These are phyloP conservation scores for Anser cygnoides DNA, from an alignment of 2,113 vertebrate genomes.

Conservation along the genomic window DNA sequence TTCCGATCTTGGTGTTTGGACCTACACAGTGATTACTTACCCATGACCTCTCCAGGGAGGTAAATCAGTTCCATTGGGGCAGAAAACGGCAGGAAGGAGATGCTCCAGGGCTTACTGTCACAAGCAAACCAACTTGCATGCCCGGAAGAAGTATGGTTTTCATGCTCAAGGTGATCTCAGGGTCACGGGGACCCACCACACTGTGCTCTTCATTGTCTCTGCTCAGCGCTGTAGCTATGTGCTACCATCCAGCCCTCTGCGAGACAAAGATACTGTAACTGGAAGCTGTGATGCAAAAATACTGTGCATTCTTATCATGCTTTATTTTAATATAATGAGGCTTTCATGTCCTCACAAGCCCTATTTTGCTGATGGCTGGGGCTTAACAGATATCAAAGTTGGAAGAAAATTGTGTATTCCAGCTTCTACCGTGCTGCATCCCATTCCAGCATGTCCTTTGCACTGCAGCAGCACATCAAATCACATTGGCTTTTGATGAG, in stretches of 20 bases:
- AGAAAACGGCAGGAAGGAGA: neutral
- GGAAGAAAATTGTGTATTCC: neutral
- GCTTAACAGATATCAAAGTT: neutral
- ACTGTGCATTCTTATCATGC: neutral
- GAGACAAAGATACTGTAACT: neutral
- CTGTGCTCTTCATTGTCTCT: neutral
- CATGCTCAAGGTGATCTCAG: neutral
- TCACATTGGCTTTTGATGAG: conserved; percentile 16
- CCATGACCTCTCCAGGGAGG: neutral
- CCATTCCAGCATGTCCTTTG: neutral
- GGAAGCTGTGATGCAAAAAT: neutral
- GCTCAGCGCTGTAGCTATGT: neutral
- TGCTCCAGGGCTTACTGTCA: neutral
- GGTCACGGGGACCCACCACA: neutral
- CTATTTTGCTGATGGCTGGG: neutral
- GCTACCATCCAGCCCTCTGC: neutral
- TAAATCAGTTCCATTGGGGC: neutral
- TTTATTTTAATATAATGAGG: neutral
- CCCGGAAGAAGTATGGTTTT: accelerated
- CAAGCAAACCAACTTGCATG: neutral
- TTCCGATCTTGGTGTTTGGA: neutral
- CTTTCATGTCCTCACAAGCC: neutral
- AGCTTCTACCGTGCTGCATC: neutral
- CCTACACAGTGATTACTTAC: neutral
- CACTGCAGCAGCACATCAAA: neutral